Base-by-base conservation (phyloP, 2,113 vertebrate genomes). In the Dunckerocampus dactyliophorus region DNA sequence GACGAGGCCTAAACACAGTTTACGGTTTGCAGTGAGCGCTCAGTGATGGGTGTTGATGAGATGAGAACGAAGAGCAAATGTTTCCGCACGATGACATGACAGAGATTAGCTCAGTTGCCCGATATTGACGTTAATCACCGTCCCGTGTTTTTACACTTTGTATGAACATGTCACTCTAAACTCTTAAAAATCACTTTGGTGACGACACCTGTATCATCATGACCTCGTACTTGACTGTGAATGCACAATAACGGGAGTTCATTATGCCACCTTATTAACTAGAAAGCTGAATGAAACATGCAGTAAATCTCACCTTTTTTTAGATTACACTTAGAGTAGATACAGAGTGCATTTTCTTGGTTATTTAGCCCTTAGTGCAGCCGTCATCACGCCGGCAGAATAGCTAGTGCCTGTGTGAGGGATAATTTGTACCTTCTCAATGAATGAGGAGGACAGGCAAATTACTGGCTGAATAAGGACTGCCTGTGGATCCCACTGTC, bases 391-490 rank as follows among this genome's bases (percentile, higher is more conserved):
- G 59, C 82, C 84, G 89, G 72, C 83, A 87, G 92, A 93, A 89
- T 93, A 93, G 93, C 93, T 92, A 82, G 92, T 91, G 89, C 88
- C 89, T 90, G 88, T 91, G 92, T 91, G 91, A 95, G 92, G 93
- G 93, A 96, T 98, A 95, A 97, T 97, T 95, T 95, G 93, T 94
- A 95, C 92, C 93, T 95, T 95, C 92, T 93, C 93, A 93, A 93
- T 93, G 94, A 93, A 93, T 91, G 91, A 93, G 82, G 90, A 95
- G 93, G 95, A 95, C 95, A 95, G 95, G 94, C 94, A 95, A 95
- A 96, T 96, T 96, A 98, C 93, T 93, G 93, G 94, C 93, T 95
- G 95, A 96, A 96, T 93, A 94, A 93, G 93, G 95, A 93, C 94
- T 95, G 94, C 92, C 93, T 93, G 93, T 94, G 93, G 94, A 95